These are phyloP conservation scores for Idaea straminata DNA, from an alignment of 2,888 invertebrate species.

Conservation along the genomic window DNA sequence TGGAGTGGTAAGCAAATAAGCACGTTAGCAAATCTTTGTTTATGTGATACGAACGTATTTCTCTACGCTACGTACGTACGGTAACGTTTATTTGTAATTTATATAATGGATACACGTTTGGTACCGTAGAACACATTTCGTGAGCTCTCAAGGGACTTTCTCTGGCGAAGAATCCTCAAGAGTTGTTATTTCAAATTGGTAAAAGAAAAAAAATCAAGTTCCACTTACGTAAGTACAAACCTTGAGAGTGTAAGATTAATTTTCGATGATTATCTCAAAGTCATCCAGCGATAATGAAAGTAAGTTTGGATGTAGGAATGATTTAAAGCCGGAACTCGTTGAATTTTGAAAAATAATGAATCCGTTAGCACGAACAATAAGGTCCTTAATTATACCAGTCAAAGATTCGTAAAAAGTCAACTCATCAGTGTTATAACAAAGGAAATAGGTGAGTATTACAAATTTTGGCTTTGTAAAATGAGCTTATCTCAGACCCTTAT, in stretches of 20 bases:
- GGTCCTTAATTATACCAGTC: not conserved
- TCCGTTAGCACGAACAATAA: not conserved
- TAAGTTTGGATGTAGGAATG: not conserved
- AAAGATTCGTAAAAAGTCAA: slow-evolving; percentile 37
- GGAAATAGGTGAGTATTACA: slow-evolving; percentile 56
- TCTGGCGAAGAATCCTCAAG: slow-evolving; percentile 3
- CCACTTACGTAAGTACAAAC: not conserved
- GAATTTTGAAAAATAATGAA: not conserved
- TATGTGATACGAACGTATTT: slow-evolving; percentile 20
- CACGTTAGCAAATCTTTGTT: slow-evolving; percentile 33
- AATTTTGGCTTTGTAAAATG: slow-evolving; percentile 72
- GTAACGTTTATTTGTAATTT: slow-evolving; percentile 11
- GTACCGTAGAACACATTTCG: slow-evolving; percentile 10
- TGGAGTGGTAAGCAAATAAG: slow-evolving; percentile 39
- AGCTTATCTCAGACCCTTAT: slow-evolving; percentile 77
- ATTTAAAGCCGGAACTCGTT: not conserved
- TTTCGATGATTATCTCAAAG: not conserved
- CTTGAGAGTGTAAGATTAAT: not conserved
- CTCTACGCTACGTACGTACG: slow-evolving; percentile 4
- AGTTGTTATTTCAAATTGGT: not conserved
- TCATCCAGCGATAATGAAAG: not conserved
- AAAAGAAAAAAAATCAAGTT: not conserved
- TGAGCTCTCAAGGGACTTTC: slow-evolving; percentile 11
- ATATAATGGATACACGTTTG: slow-evolving; percentile 14
- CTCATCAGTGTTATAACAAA: slow-evolving; percentile 52